phyloP scores from a whole-genome alignment of 2,113 vertebrate species.

The Atractosteus spatula region DNA sequence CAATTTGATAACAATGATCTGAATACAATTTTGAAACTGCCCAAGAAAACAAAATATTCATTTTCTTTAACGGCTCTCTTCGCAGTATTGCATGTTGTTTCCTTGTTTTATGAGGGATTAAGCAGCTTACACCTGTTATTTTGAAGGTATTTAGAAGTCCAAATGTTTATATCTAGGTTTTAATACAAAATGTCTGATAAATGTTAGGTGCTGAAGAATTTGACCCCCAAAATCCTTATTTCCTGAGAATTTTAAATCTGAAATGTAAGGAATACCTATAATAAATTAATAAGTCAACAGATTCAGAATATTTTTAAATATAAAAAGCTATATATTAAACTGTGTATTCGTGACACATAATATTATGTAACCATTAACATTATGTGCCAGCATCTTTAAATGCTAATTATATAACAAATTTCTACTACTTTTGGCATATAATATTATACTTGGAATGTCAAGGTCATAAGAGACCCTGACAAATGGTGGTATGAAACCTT shows the following conservation, averaged over 20 bases:
- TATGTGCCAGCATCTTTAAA: slow-evolving; percentile 9
- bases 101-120: slow-evolving; percentile 10
- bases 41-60: slow-evolving; percentile 37
- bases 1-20: no score
- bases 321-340: slow-evolving; percentile 48
- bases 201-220: slow-evolving; percentile 36
- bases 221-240: slow-evolving; percentile 57
- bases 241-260: slow-evolving; percentile 90
- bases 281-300: slow-evolving; percentile 68
- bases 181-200: slow-evolving; percentile 26
- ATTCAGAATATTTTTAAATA: slow-evolving; percentile 69
- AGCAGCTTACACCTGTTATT: slow-evolving; percentile 28
- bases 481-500: background rate
- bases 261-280: slow-evolving; percentile 82
- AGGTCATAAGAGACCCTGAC: background rate
- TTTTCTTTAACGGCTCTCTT: slow-evolving; percentile 26
- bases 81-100: no score
- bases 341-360: slow-evolving; percentile 17
- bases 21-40: slow-evolving; percentile 34
- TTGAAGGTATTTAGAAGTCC: slow-evolving; percentile 8
- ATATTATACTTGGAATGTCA: background rate
- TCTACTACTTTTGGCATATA: background rate
- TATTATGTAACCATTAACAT: background rate
- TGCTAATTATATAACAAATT: background rate
- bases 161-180: slow-evolving; percentile 15